These are phyloP conservation scores for Oreonectes daqikongensis DNA, from an alignment of 2,797 vertebrate species.

Conservation along the genomic window DNA sequence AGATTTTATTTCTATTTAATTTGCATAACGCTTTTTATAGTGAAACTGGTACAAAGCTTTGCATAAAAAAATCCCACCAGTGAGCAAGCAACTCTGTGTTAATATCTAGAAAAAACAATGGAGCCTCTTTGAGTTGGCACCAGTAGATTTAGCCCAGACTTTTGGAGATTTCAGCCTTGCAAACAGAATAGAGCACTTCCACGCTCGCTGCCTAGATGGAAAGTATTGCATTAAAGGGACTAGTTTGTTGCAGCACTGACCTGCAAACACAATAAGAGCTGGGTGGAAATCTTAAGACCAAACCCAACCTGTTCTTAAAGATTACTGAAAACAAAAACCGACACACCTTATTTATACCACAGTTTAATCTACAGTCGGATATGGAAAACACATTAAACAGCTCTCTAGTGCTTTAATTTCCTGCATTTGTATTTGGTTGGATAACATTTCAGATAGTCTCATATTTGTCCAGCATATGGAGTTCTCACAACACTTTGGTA, in stretches of 20 bases:
- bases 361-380: constrained; percentile 49
- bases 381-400: constrained; percentile 50
- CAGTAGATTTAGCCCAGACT: not conserved
- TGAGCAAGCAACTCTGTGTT: not conserved
- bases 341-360: constrained; percentile 43
- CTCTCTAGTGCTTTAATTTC: constrained; percentile 56
- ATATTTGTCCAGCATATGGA: too few species aligned
- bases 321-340: constrained; percentile 54
- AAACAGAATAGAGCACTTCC: not conserved
- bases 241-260: not conserved
- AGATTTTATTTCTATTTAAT: too few species aligned
- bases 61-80: not conserved
- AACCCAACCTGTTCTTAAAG: constrained; percentile 18
- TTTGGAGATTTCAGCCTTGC: not conserved
- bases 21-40: not conserved
- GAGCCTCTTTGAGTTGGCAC: not conserved
- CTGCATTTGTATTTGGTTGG: constrained; percentile 60
- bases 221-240: not conserved
- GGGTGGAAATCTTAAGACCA: constrained; percentile 43
- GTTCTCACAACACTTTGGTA: too few species aligned
- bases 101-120: not conserved
- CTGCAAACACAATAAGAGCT: constrained; percentile 38
- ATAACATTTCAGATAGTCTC: not conserved
- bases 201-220: not conserved
- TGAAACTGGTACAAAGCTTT: not conserved